Evolutionary conservation across 2,888 invertebrate genomes (phyloP), one percentile per base, ranked within the genome.

Genomic region (Microctonus hyperodae): DNA sequence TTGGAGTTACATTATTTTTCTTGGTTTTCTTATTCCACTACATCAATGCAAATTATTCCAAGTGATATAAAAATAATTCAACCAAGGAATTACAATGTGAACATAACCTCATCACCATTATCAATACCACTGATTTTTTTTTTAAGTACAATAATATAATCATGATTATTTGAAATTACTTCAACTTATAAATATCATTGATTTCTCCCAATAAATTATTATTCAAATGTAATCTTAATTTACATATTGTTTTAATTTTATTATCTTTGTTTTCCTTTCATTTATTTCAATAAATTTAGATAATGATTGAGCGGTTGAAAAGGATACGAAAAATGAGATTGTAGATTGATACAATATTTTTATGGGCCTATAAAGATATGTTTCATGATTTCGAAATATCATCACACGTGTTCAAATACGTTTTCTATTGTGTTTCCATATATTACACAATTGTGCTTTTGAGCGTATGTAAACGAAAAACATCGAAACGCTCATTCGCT

Each of bases 11-110:
- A 0, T 87, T 95, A 44, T 95, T 98, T 80, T 88, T 98, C 60
- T 86, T 98, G 75, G 97, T 98, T n/a, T 96, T 98, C 58, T 87
- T 97, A 1, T 98, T 96, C 83, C 98, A 98, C 82, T 98, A 98
- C 82, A 95, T 98, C 63, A 92, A 94, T 74, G 96, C 95, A 0
- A 96, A 94, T 81, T 90, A 90, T 79, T 86, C 89, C 0, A 91
- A 89, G 84, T 89, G 80, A 85, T 22, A 31, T 48, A 28, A 23
- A n/a, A 22, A 57, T 56, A 48, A 11, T n/a, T n/a, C 23, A 20
- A 16, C 16, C 25, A 50, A 25, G 6, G 11, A 37, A 16, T 13
- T 20, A 51, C 2, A 51, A 33, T 35, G 6, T 51, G 16, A 20
- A 61, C 51, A 13, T 48, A 48, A 51, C 16, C 33, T 61, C 51